Conservation (phyloP, 2,888 invertebrate species). For the Dendrolimus pini region DNA sequence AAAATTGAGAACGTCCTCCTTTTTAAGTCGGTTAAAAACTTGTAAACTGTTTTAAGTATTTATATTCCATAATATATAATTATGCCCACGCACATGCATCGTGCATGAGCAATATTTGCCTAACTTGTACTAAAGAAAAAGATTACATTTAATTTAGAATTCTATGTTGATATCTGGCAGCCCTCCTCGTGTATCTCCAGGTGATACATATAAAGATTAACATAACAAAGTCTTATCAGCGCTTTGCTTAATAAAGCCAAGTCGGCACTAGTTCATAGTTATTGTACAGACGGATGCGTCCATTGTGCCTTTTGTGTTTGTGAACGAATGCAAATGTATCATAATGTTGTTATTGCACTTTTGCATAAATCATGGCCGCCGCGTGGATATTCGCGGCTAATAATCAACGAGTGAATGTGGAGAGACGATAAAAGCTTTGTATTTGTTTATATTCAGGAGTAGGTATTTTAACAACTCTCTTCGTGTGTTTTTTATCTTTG, state of each 20-base stretch:
- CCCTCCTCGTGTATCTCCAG: not conserved
- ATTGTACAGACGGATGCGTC: constrained; percentile 10
- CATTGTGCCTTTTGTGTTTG: constrained; percentile 20
- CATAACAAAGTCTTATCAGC: not conserved
- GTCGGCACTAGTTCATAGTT: not conserved
- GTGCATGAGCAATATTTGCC: no score
- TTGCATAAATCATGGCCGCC: constrained; percentile 44
- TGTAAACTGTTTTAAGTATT: no score
- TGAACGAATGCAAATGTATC: constrained; percentile 54
- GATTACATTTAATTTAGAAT: no score
- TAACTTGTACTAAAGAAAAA: no score
- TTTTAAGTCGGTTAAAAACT: no score
- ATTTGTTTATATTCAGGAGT: constrained; percentile 13
- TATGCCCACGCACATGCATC: no score
- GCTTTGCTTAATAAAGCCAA: not conserved
- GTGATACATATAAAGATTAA: constrained; percentile 1
- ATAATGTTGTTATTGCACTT: constrained; percentile 40
- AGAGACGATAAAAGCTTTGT: constrained; percentile 43
- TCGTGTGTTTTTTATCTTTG: no score
- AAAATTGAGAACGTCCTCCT: no score
- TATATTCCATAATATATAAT: no score
- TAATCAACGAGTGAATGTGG: constrained; percentile 39
- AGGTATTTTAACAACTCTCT: no score
- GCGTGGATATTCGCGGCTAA: constrained; percentile 42
- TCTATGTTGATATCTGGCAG: no score